Evolutionary conservation across 2,888 invertebrate genomes (phyloP).

Genomic region (Drosophila borborema): DNA sequence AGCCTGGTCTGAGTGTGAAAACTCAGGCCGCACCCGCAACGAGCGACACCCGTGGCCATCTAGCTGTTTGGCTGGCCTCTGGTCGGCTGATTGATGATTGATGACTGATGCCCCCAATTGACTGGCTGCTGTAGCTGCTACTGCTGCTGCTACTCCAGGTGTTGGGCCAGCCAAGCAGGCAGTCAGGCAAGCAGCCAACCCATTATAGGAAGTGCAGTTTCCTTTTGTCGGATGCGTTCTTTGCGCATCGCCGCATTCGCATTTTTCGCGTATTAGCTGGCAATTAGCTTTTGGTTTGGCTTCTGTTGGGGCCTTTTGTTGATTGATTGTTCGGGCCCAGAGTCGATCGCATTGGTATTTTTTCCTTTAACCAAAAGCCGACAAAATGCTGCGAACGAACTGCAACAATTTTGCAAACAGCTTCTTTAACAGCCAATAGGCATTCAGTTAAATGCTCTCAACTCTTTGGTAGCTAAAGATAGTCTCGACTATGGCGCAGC

Average conservation of each 20-base stretch:
- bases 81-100: slow-evolving; percentile 38
- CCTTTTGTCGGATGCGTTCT: slow-evolving; percentile 59
- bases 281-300: slow-evolving; percentile 57
- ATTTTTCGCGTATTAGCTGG: slow-evolving; percentile 68
- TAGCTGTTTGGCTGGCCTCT: neutral
- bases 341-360: slow-evolving; percentile 52
- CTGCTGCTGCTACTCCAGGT: slow-evolving; percentile 41
- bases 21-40: slow-evolving; percentile 47
- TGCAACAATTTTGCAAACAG: slow-evolving; percentile 34
- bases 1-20: slow-evolving; percentile 65
- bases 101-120: slow-evolving; percentile 21
- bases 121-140: neutral
- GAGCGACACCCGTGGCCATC: slow-evolving; percentile 13
- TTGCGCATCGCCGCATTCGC: slow-evolving; percentile 33
- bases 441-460: slow-evolving; percentile 52
- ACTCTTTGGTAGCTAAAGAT: slow-evolving; percentile 3
- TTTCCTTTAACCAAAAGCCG: slow-evolving; percentile 61
- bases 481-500: slow-evolving; percentile 8
- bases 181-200: slow-evolving; percentile 23
- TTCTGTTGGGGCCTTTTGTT: slow-evolving; percentile 38
- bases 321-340: slow-evolving; percentile 60
- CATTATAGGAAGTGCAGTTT: slow-evolving; percentile 65
- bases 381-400: slow-evolving; percentile 48
- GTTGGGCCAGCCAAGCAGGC: slow-evolving; percentile 17
- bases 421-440: slow-evolving; percentile 52